These are phyloP conservation scores for Sussaba pulchella DNA, from an alignment of 2,888 invertebrate genomes.

Conservation along the genomic window DNA sequence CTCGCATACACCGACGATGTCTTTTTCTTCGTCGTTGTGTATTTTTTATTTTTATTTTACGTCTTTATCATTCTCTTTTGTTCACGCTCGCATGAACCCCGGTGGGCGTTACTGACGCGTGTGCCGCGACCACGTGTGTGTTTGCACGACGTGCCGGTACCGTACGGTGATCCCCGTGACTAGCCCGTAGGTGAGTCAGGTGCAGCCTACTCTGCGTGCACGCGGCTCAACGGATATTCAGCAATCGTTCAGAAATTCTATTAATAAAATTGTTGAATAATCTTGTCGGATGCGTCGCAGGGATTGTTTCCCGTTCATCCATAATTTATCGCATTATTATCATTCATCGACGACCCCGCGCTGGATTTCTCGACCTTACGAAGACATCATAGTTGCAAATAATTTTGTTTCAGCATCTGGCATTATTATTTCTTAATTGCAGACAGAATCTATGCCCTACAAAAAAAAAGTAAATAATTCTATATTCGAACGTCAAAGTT, in stretches of 20 bases:
- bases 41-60: constrained; percentile 1
- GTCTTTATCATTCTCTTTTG: constrained; percentile 25
- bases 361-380: neutral
- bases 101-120: constrained; percentile 53
- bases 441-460: too few relatives aligned
- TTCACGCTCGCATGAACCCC: constrained; percentile 43
- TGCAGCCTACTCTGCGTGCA: constrained; percentile 33
- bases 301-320: constrained; percentile 44
- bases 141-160: constrained; percentile 24
- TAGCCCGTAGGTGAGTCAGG: constrained; percentile 49
- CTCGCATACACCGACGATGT: constrained; percentile 21
- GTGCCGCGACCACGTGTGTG: constrained; percentile 39
- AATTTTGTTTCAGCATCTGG: neutral
- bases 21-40: constrained; percentile 24
- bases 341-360: neutral
- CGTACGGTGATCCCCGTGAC: constrained; percentile 20
- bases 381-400: neutral
- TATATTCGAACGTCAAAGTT: too few relatives aligned
- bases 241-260: constrained; percentile 9
- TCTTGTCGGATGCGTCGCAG: constrained; percentile 32
- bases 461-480: too few relatives aligned
- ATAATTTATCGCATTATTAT: constrained; percentile 7
- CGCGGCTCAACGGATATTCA: neutral
- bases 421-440: neutral
- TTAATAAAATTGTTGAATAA: constrained; percentile 55